These are phyloP conservation scores for Sesamia nonagrioides DNA, from an alignment of 1,140 invertebrate genomes.

Conservation along the genomic window DNA sequence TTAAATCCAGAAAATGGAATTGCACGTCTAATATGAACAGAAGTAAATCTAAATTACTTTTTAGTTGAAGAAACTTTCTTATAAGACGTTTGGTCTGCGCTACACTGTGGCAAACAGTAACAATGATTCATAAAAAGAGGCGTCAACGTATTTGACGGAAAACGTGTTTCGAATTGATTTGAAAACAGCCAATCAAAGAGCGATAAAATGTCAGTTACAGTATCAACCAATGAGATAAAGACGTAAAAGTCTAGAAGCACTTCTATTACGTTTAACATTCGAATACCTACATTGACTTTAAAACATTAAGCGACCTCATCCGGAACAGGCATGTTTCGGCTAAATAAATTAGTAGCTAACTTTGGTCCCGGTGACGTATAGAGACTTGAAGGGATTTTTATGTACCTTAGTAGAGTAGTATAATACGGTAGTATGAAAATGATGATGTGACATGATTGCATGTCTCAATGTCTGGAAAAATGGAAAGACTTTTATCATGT, in stretches of 20 bases:
- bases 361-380: slow-evolving; percentile 37
- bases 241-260: slow-evolving; percentile 1
- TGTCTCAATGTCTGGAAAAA: background rate
- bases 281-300: slow-evolving; percentile 43
- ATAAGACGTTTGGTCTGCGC: background rate
- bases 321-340: slow-evolving; percentile 25
- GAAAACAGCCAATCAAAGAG: slow-evolving; percentile 27
- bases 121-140: slow-evolving; percentile 12
- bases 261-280: slow-evolving; percentile 2
- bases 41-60: background rate
- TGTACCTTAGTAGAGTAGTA: slow-evolving; percentile 19
- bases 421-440: slow-evolving; percentile 5
- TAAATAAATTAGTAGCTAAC: slow-evolving; percentile 48
- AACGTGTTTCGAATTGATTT: slow-evolving; percentile 27
- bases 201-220: background rate
- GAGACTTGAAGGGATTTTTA: slow-evolving; percentile 47
- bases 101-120: background rate
- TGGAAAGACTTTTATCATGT: background rate
- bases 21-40: background rate
- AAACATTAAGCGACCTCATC: slow-evolving; percentile 36
- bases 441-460: no score
- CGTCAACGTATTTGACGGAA: background rate
- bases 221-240: slow-evolving; percentile 20
- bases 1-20: slow-evolving; percentile 19
- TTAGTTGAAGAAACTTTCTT: background rate